Conservation (phyloP, 2,888 invertebrate species). For the Protodeltote pygarga region DNA sequence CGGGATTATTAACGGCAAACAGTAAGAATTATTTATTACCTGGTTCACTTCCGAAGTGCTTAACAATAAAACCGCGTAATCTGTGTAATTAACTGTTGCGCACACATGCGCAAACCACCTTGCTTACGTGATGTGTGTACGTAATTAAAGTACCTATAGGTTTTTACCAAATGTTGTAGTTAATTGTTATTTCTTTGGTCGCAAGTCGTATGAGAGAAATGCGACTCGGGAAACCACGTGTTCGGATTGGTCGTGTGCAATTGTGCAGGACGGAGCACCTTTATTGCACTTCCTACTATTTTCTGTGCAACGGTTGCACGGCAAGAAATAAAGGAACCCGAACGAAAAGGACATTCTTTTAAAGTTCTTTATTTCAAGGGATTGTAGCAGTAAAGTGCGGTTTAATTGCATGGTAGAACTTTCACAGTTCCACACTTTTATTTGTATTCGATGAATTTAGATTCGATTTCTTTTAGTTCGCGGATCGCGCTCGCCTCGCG, state of each 20-base stretch:
- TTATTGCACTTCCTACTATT: conserved; percentile 71
- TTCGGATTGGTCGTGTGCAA: conserved; percentile 59
- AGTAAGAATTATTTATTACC: conserved; percentile 54
- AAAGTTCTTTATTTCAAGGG: conserved; percentile 83
- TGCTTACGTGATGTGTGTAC: conserved; percentile 39
- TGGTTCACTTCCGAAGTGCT: conserved; percentile 50
- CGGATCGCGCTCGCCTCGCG: conserved; percentile 42
- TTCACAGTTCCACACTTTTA: conserved; percentile 70
- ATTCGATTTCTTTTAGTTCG: conserved; percentile 67
- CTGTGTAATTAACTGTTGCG: conserved; percentile 49
- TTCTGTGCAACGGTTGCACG: conserved; percentile 66
- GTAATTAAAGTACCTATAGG: conserved; percentile 34
- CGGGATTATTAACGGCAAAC: conserved; percentile 53
- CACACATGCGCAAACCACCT: conserved; percentile 38
- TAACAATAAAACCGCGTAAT: conserved; percentile 55
- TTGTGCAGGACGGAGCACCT: conserved; percentile 65
- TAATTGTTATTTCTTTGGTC: conserved; percentile 31
- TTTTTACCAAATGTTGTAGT: conserved; percentile 32
- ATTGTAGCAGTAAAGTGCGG: conserved; percentile 82
- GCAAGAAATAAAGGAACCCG: conserved; percentile 69
- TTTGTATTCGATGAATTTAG: conserved; percentile 78
- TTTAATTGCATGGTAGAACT: conserved; percentile 82
- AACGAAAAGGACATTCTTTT: conserved; percentile 78
- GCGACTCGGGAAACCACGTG: conserved; percentile 53
- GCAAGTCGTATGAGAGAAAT: conserved; percentile 45